These are phyloP conservation scores for Lepetodrilus schrolli DNA, from an alignment of 2,888 invertebrate species.

Conservation along the genomic window DNA sequence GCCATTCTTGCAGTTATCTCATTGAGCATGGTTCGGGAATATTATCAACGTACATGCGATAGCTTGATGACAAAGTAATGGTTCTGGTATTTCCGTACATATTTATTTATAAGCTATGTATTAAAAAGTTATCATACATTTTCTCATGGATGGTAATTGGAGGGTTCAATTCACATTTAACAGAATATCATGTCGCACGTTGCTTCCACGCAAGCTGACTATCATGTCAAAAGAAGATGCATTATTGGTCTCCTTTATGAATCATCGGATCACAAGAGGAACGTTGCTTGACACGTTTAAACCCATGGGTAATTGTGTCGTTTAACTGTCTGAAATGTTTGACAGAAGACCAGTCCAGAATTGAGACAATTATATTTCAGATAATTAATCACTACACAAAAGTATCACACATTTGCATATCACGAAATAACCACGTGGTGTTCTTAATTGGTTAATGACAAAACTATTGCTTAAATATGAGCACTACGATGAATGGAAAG, in stretches of 20 bases:
- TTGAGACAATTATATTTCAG: not conserved
- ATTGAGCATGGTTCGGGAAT: no score
- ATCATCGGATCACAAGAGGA: not conserved
- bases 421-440: constrained; percentile 10
- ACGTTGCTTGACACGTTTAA: constrained; percentile 1
- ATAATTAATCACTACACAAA: constrained; percentile 3
- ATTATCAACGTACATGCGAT: no score
- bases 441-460: not conserved
- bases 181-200: no score
- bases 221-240: constrained; percentile 24
- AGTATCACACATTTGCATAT: constrained; percentile 21
- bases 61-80: no score
- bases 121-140: no score
- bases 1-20: no score
- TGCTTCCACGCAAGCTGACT: not conserved
- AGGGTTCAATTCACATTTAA: no score
- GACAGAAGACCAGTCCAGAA: not conserved
- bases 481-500: not conserved
- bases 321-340: not conserved
- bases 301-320: constrained; percentile 18
- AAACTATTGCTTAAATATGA: constrained; percentile 1
- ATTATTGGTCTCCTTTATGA: not conserved
- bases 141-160: no score
- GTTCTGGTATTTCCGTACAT: no score
- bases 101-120: no score